Conservation (phyloP, 2,113 vertebrate species). For the Perognathus longimembris region DNA sequence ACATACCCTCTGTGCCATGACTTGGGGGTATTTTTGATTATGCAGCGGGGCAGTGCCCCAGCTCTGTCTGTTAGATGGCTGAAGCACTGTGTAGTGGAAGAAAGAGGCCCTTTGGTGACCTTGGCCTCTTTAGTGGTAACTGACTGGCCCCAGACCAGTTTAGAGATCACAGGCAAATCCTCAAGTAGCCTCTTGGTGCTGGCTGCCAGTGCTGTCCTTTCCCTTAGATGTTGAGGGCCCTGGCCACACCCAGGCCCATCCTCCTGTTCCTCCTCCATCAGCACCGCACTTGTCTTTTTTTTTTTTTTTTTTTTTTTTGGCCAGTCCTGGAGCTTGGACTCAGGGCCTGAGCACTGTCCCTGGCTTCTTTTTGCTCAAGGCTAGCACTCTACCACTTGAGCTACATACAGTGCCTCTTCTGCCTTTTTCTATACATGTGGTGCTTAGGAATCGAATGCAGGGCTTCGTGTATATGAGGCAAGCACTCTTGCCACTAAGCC, state of each 20-base stretch:
- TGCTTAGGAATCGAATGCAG: too few relatives aligned
- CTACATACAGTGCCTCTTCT: too few relatives aligned
- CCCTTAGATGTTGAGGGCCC: background rate
- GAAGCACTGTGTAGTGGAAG: background rate
- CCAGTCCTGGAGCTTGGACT: too few relatives aligned
- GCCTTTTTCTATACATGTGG: too few relatives aligned
- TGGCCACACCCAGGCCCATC: background rate
- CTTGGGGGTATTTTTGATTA: background rate
- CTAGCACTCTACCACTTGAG: too few relatives aligned
- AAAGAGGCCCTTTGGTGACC: conserved; percentile 28
- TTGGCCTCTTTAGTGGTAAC: conserved; percentile 41
- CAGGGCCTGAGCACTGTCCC: too few relatives aligned
- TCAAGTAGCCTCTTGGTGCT: conserved; percentile 9
- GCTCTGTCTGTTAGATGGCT: background rate
- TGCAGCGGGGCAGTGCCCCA: background rate
- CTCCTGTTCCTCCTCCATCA: background rate
- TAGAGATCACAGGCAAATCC: conserved; percentile 42
- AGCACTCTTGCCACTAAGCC: too few relatives aligned
- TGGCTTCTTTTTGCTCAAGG: too few relatives aligned
- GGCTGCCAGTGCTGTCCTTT: background rate
- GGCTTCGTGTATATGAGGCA: too few relatives aligned
- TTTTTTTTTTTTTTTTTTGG: conserved; percentile 12
- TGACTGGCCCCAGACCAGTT: conserved; percentile 11
- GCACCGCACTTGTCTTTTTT: background rate
- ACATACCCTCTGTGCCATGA: background rate